Base-by-base conservation (phyloP, 2,113 vertebrate species). In the Entomyzon cyanotis region DNA sequence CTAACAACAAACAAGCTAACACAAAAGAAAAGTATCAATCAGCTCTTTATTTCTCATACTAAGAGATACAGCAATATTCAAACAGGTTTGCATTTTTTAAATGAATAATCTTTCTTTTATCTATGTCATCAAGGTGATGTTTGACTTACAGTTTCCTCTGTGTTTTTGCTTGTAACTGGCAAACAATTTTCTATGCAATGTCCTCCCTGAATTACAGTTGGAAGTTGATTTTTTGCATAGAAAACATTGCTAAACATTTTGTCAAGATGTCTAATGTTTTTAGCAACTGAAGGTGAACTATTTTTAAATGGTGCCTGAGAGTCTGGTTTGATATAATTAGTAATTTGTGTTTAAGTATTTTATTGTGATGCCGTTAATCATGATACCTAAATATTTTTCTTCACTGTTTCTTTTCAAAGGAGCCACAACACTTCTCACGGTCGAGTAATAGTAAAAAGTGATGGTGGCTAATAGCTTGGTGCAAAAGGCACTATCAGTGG, bases 301-400 rank as follows among this genome's bases (percentile, higher is more conserved):
- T 87, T 93, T 93, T 87, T 78, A 63, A 90, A 87, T 74, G 67
- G 12, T 91, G 20, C 25, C 84, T 53, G 55, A 84, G 74, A 95
- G 39, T 53, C 28, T 53, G 46, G n/a, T 81, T 69, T 95, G 62
- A 39, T 76, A 30, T 71, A 81, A 50, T 86, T 83, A 84, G 42
- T 86, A 17, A 87, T 84, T 90, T 50, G 15, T 65, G 74, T 86
- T 95, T 90, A 95, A 95, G 93, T 92, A 90, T 95, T 96, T 89
- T 83, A 83, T 90, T 90, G 33, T 81, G 23, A 49, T 75, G 42
- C 46, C 90, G 86, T 94, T 85, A 92, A 74, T 95, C 65, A 35
- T 46, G 33, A 50, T 94, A 41, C 39, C n/a, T 89, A 89, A 93
- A 91, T 94, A 63, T 46, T 77, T 21, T 27, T 80, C 71, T 74